Conservation (phyloP, 1,140 invertebrate species). For the Sitobion miscanthi region DNA sequence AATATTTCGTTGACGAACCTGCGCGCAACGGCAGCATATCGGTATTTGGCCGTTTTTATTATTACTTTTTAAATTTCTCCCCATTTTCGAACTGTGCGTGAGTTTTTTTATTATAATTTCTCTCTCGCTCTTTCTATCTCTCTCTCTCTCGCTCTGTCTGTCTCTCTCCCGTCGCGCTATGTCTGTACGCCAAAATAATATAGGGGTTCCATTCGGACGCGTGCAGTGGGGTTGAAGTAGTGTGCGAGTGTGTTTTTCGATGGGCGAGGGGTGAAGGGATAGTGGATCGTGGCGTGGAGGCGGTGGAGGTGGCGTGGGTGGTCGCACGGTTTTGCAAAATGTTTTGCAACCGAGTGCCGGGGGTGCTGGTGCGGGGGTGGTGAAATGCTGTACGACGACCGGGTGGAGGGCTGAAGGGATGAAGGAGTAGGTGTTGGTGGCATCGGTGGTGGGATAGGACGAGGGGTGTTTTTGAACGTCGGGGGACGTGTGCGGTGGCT, state of each 20-base stretch:
- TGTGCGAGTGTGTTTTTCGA: background rate
- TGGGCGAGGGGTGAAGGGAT: slow-evolving; percentile 8
- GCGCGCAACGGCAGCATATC: background rate
- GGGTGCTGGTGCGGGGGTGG: background rate
- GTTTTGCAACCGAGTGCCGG: slow-evolving; percentile 38
- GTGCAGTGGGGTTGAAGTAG: slow-evolving; percentile 20
- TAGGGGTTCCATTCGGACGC: slow-evolving; percentile 34
- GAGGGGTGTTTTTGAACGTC: slow-evolving; percentile 32
- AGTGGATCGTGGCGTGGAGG: background rate
- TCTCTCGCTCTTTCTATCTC: background rate
- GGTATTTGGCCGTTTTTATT: slow-evolving; percentile 19
- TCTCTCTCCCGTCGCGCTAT: background rate
- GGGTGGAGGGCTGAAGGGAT: background rate
- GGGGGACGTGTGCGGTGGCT: background rate
- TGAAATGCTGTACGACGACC: background rate
- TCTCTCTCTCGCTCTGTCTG: background rate
- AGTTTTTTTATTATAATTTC: slow-evolving; percentile 45
- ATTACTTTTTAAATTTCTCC: slow-evolving; percentile 30
- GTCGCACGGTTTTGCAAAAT: slow-evolving; percentile 54
- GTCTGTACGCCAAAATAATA: slow-evolving; percentile 40
- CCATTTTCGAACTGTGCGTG: background rate
- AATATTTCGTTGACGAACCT: slow-evolving; percentile 38
- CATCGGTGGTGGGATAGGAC: slow-evolving; percentile 18
- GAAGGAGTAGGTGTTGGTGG: background rate
- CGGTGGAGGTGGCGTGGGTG: slow-evolving; percentile 45